Conservation (phyloP, 2,888 invertebrate genomes). For the Capitulum mitella region DNA sequence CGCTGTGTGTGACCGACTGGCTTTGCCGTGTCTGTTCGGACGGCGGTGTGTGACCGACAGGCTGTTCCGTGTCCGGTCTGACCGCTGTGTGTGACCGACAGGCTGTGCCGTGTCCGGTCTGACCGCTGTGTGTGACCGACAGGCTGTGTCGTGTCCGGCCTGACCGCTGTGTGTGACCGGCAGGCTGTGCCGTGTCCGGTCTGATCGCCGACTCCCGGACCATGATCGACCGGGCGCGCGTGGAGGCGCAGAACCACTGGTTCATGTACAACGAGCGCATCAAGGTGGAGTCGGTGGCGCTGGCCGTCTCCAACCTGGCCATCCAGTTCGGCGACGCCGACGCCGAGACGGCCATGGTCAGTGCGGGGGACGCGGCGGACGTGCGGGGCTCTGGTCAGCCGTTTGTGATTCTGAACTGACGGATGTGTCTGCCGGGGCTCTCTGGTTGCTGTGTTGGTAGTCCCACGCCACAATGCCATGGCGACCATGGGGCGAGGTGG, state of each 20-base stretch:
- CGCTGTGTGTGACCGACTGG: too few relatives aligned
- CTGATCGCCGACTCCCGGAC: slow-evolving; percentile 97
- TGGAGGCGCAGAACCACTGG: slow-evolving; percentile 98
- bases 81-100: slow-evolving; percentile 36
- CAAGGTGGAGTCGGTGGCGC: slow-evolving; percentile 81
- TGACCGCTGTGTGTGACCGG: slow-evolving; percentile 7
- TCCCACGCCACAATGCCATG: too few relatives aligned
- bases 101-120: slow-evolving; percentile 93
- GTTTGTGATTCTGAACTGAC: too few relatives aligned
- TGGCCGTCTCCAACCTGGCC: slow-evolving; percentile 97
- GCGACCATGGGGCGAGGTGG: too few relatives aligned
- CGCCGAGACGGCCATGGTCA: slow-evolving; percentile 76
- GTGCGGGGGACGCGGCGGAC: too few relatives aligned
- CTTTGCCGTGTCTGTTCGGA: too few relatives aligned
- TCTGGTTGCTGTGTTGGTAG: too few relatives aligned
- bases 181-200: slow-evolving; percentile 89
- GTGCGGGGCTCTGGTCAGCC: too few relatives aligned
- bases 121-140: slow-evolving; percentile 57
- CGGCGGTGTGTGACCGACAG: not conserved
- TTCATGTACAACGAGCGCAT: slow-evolving; percentile 72
- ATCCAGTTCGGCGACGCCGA: slow-evolving; percentile 99
- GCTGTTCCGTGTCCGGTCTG: slow-evolving; percentile 26
- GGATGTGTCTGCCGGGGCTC: too few relatives aligned
- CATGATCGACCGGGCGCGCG: slow-evolving; percentile 83
- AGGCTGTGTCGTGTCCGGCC: slow-evolving; percentile 26